phyloP scores from a whole-genome alignment of 1,140 invertebrate species.

The Antheraea pernyi region DNA sequence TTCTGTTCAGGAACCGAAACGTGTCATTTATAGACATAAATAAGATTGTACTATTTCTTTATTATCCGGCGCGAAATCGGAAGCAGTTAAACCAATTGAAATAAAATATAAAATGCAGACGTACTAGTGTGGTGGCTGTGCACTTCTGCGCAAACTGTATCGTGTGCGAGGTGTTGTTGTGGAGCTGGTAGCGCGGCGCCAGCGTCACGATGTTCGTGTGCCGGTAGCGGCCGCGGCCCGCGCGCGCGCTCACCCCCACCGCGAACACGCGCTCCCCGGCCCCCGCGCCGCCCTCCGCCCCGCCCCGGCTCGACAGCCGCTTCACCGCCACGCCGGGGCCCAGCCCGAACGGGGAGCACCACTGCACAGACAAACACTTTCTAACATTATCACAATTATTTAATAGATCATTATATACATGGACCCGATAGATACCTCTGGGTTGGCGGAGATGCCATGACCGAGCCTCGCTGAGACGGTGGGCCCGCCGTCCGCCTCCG shows the following conservation, averaged over 20 bases:
- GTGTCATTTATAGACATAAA: not conserved
- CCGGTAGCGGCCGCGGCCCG: constrained; percentile 92
- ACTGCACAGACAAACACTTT: constrained; percentile 64
- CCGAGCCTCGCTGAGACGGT: constrained; percentile 86
- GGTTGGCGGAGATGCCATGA: constrained; percentile 81
- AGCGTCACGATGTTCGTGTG: constrained; percentile 96
- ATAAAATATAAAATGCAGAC: constrained; percentile 21
- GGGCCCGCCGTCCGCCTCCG: constrained; percentile 89
- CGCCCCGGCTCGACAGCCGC: constrained; percentile 56
- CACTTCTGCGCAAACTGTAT: constrained; percentile 94
- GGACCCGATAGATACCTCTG: constrained; percentile 68
- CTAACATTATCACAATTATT: too few species aligned
- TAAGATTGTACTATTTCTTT: not conserved
- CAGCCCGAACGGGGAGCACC: constrained; percentile 91
- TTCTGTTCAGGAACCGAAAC: constrained; percentile 56
- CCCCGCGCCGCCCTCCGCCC: constrained; percentile 80
- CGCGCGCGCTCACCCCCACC: constrained; percentile 93
- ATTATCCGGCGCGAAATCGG: not conserved
- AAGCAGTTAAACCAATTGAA: too few species aligned
- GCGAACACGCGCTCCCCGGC: constrained; percentile 82
- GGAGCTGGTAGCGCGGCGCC: constrained; percentile 94
- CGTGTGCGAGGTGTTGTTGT: constrained; percentile 91
- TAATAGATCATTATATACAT: too few species aligned
- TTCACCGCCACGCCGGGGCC: constrained; percentile 87
- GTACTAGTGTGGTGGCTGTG: constrained; percentile 82